These are phyloP conservation scores for Pseudorhombus dupliciocellatus DNA, from an alignment of 2,113 vertebrate genomes.

Conservation along the genomic window DNA sequence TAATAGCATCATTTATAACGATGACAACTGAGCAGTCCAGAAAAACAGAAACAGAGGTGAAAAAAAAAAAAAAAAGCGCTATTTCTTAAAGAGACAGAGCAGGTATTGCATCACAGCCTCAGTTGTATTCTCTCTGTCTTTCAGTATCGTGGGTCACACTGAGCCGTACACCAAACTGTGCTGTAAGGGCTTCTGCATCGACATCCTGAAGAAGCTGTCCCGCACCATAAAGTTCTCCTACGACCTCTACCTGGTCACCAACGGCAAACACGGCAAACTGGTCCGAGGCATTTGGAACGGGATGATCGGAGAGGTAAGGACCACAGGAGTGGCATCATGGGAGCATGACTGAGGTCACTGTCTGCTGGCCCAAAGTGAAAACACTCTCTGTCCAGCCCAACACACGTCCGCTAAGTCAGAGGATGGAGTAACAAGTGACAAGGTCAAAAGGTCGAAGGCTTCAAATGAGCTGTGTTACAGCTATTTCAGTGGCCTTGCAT, in stretches of 20 bases:
- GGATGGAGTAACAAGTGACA: neutral
- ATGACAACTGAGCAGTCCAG: slow-evolving; percentile 4
- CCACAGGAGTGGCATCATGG: neutral
- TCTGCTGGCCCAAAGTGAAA: neutral
- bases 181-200: slow-evolving; percentile 98
- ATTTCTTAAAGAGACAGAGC: slow-evolving; percentile 18
- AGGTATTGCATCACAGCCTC: neutral
- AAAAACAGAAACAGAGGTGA: slow-evolving; percentile 34
- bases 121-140: neutral
- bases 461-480: neutral
- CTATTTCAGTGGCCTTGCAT: neutral
- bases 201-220: slow-evolving; percentile 97
- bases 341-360: neutral
- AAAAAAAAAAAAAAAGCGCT: neutral
- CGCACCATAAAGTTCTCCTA: slow-evolving; percentile 95
- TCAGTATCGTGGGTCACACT: slow-evolving; percentile 80
- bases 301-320: slow-evolving; percentile 96
- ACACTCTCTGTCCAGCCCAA: too few relatives aligned
- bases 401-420: neutral
- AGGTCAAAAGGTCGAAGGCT: neutral
- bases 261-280: slow-evolving; percentile 95
- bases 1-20: slow-evolving; percentile 57
- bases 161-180: slow-evolving; percentile 96
- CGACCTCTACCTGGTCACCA: slow-evolving; percentile 97
- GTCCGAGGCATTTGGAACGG: slow-evolving; percentile 97